Evolutionary conservation across 92 coral and sea anemone species (phyloP), one percentile per base, ranked within the genome.

Genomic region (Zoanthus gigantus): DNA sequence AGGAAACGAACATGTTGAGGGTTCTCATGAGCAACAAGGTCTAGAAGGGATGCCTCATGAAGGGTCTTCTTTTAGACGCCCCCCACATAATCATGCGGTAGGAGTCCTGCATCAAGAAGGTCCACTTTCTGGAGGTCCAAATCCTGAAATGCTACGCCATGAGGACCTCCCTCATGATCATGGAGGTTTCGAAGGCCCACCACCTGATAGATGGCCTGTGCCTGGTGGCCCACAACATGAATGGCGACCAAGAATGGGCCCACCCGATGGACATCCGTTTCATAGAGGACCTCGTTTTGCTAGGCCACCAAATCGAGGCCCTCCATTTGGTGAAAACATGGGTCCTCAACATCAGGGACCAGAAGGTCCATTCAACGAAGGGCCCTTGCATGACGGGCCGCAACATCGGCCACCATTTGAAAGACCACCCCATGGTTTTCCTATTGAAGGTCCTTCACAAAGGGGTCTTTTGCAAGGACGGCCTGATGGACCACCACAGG

Each of bases 381-480:
- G 87, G 6, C 87, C 87, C 9, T 4, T 37, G 13, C 76, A 83
- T 44, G 61, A 81, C 67, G 88, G 88, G 82, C 93, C 85, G 54
- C 90, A 76, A 16, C 90, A 89, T 10, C 76, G 78, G 56, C 91
- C 74, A 0, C 72, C 53, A 34, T 78, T 76, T 71, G 89, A 93
- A 57, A 82, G 97, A 71, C 91, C 93, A 68, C 89, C 88, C 47
- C 89, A 82, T 67, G 88, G 89, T 72, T 57, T 87, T 37, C 93
- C 88, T 28, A 78, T 69, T 80, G 82, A 88, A 72, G 77, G 90
- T 86, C 77, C 87, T 78, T n/a, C 52, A 9, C 16, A 32, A 47
- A 65, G 67, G 34, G 69, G 73, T 31, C 60, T 74, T 29, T 29
- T 74, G 54, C 71, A 87, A 23, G 87, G 71, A 54, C 74, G 47